A percentile compares a stretch with the other conserved stretches of the same genome.
phyloP scores from a whole-genome alignment of 2,797 vertebrate species.

The Todus mexicanus region DNA sequence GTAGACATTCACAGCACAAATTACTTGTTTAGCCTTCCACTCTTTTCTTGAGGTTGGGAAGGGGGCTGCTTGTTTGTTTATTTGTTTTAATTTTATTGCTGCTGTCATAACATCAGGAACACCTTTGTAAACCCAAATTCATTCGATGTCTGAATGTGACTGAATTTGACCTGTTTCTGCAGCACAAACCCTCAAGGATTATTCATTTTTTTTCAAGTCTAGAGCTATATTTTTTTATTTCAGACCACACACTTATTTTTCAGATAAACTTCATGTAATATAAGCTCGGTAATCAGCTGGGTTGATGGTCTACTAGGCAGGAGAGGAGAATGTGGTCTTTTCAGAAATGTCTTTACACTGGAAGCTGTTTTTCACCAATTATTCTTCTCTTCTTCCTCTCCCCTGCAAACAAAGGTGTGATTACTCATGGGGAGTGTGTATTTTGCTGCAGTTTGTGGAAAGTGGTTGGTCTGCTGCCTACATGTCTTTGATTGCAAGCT shows the following conservation, averaged over 20 bases:
- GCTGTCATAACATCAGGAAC: not conserved
- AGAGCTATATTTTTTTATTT: not conserved
- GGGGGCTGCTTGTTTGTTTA: not conserved
- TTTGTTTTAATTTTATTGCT: not conserved
- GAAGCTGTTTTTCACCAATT: slow-evolving; percentile 54
- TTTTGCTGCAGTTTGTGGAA: slow-evolving; percentile 65
- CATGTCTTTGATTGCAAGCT: slow-evolving; percentile 58
- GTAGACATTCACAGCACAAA: not conserved
- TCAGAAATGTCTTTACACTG: slow-evolving; percentile 49
- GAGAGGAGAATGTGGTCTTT: slow-evolving; percentile 27
- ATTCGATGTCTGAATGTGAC: not conserved
- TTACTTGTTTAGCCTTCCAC: not conserved
- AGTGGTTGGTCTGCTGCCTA: slow-evolving; percentile 55
- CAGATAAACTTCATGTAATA: not conserved
- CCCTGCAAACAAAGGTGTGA: slow-evolving; percentile 66
- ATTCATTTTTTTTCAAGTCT: not conserved
- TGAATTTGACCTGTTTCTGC: not conserved
- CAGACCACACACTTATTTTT: not conserved
- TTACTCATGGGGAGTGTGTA: slow-evolving; percentile 63
- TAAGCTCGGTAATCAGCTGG: slow-evolving; percentile 15
- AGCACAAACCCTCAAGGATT: not conserved
- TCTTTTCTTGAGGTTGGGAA: rapidly evolving
- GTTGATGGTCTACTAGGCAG: not conserved
- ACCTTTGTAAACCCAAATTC: not conserved
- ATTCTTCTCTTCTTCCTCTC: slow-evolving; percentile 48